These are phyloP conservation scores for Lindbergichthys nudifrons DNA, from an alignment of 2,797 vertebrate species.

Conservation along the genomic window DNA sequence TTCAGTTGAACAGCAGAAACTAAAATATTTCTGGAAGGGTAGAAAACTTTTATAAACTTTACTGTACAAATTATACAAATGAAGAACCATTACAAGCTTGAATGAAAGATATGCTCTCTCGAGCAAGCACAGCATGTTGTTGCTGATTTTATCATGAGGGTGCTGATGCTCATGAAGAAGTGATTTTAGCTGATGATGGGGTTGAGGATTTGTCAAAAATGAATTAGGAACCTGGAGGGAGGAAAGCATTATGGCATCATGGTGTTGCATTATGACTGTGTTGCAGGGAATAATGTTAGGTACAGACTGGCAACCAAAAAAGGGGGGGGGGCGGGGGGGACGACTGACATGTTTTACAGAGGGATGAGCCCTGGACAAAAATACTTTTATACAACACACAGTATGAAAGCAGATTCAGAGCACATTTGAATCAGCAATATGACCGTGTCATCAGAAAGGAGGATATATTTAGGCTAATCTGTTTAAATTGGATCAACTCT, in stretches of 20 bases:
- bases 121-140: conserved; percentile 44
- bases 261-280: conserved; percentile 36
- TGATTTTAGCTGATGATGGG: conserved; percentile 23
- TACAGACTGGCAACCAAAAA: conserved; percentile 24
- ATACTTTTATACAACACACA: conserved; percentile 33
- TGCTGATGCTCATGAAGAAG: conserved; percentile 4
- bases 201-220: conserved; percentile 25
- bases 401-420: conserved; percentile 44
- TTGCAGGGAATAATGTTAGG: conserved; percentile 50
- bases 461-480: conserved; percentile 47
- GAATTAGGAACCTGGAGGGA: neutral
- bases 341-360: conserved; percentile 20
- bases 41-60: conserved; percentile 96
- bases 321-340: conserved; percentile 11
- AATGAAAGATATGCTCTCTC: conserved; percentile 78
- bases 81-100: conserved; percentile 81
- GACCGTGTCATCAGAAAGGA: conserved; percentile 24
- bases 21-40: conserved; percentile 93
- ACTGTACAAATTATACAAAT: conserved; percentile 95
- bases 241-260: conserved; percentile 10
- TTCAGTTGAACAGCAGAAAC: conserved; percentile 89
- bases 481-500: conserved; percentile 17
- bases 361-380: conserved; percentile 38
- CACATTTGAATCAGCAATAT: conserved; percentile 45
- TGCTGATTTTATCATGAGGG: conserved; percentile 25